Base-by-base conservation (phyloP, 2,888 invertebrate genomes). In the Tenthredo notha region DNA sequence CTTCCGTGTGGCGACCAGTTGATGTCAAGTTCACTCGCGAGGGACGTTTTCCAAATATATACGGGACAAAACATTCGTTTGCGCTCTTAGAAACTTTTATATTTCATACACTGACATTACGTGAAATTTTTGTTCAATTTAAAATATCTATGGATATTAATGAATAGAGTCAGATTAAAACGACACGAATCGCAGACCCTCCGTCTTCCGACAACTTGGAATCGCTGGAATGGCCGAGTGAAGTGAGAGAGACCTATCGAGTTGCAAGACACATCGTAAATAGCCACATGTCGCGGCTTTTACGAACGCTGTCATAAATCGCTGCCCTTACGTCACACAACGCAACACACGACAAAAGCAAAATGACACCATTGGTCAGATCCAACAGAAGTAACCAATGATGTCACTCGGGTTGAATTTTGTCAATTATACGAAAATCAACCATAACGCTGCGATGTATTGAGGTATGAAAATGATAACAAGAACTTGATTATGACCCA, bases 11-110 rank as follows among this genome's bases (percentile, higher is more conserved):
- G 88, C 67, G 88, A 89, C 90, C 91, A 91, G 89, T 89, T 88
- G 85, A 87, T 87, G 88, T 88, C 86, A 89, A 86, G 88, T 90
- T 90, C 89, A 88, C 88, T 88, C 87, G 87, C 89, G 87, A 88
- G 85, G 87, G 85, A 86, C 88, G 88, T 85, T 86, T 88, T 86
- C 87, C 86, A 86, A 80, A 88, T 84, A 80, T 83, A 86, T 43
- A 87, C 89, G 88, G 87, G 85, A 87, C 88, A 89, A 89, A 89
- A 91, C 92, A 92, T 92, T 92, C 92, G 92, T 90, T 90, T 88
- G 85, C 84, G 86, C 12, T 25, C 15, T 83, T 65, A 47, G 9
- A 50, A 83, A 83, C 83, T 65, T 65, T 47, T 67, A 83, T 25
- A 67, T 83, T 47, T 43, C 67, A 65, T 47, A 83, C 83, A 83